phyloP scores from a whole-genome alignment of 2,113 vertebrate species.

The Brachypteracias leptosomus region DNA sequence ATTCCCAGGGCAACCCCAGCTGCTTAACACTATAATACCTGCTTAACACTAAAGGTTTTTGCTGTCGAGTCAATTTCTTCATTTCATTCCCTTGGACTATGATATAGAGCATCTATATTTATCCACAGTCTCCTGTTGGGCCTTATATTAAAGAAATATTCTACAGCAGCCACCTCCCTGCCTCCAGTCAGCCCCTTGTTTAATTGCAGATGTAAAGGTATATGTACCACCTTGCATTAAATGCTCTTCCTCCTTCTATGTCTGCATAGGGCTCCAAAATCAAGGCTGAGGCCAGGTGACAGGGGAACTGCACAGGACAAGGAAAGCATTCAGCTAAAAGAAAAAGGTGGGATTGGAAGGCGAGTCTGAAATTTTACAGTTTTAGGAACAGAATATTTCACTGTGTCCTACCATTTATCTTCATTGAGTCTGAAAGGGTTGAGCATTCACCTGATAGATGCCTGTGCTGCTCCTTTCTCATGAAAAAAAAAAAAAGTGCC shows the following conservation, averaged over 20 bases:
- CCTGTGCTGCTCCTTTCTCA: neutral
- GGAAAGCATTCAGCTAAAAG: neutral
- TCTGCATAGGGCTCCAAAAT: neutral
- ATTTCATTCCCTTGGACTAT: neutral
- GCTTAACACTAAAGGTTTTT: too few species aligned
- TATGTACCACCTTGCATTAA: accelerated
- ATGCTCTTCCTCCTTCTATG: too few species aligned
- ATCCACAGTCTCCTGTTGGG: neutral
- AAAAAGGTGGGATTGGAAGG: neutral
- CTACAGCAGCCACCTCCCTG: neutral
- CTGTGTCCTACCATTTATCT: neutral
- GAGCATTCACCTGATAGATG: neutral
- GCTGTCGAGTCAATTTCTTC: too few species aligned
- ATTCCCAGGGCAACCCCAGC: too few species aligned
- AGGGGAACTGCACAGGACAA: neutral
- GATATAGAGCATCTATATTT: neutral
- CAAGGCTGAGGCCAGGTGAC: neutral
- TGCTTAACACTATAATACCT: too few species aligned
- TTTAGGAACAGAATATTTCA: neutral
- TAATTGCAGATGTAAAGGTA: neutral
- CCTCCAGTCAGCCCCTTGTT: neutral
- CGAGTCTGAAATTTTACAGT: neutral
- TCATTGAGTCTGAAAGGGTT: neutral
- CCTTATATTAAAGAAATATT: neutral
- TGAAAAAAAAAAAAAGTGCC: neutral